Percentiles rank a stretch among this genome's conserved stretches.
phyloP scores from a whole-genome alignment of 1,140 invertebrate genomes.

The Drosophila micromelanica region DNA sequence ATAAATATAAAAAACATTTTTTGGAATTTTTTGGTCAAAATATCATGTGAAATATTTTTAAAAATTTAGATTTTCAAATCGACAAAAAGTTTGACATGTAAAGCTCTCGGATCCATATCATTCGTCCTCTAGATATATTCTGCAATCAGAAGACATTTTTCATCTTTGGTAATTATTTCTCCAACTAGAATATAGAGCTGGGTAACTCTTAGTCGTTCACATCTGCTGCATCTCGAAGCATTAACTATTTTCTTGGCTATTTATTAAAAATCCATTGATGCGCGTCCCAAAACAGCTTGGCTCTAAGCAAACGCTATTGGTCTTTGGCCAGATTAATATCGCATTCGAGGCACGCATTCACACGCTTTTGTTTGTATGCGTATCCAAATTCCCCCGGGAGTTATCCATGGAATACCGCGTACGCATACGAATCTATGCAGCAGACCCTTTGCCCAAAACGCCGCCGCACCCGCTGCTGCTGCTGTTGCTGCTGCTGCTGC shows the following conservation, averaged over 20 bases:
- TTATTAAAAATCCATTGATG: constrained; percentile 82
- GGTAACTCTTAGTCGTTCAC: constrained; percentile 1
- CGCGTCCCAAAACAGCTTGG: constrained; percentile 26
- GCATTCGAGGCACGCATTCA: constrained; percentile 75
- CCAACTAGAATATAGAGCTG: too few relatives aligned
- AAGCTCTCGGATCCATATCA: too few relatives aligned
- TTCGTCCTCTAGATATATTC: too few relatives aligned
- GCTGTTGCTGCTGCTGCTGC: constrained; percentile 7
- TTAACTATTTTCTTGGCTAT: constrained; percentile 54
- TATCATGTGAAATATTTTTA: too few relatives aligned
- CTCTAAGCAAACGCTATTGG: constrained; percentile 20
- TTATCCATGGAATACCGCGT: constrained; percentile 25
- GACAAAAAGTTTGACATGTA: too few relatives aligned
- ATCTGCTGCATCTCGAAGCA: not conserved
- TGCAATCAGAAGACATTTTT: too few relatives aligned
- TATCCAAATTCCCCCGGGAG: constrained; percentile 77
- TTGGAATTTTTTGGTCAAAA: too few relatives aligned
- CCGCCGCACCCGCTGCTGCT: constrained; percentile 6
- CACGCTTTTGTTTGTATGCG: constrained; percentile 70
- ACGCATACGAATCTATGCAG: constrained; percentile 37
- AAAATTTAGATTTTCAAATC: too few relatives aligned
- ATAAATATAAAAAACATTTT: too few relatives aligned
- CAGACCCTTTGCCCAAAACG: constrained; percentile 42
- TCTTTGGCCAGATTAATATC: constrained; percentile 63
- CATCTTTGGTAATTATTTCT: too few relatives aligned